Conservation (phyloP, 2,888 invertebrate species). For the Pseudococcus longispinus region DNA sequence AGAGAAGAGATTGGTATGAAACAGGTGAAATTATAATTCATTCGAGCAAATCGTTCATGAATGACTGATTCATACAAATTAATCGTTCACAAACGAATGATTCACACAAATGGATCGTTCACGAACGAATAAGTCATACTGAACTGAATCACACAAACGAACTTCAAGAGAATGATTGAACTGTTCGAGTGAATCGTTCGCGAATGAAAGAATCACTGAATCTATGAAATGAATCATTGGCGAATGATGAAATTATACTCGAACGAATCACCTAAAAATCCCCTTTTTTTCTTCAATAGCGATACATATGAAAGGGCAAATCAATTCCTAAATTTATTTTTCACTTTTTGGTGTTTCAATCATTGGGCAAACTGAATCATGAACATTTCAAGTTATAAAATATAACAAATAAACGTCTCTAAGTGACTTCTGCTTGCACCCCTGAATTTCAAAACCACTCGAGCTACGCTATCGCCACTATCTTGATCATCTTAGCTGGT, state of each 20-base stretch:
- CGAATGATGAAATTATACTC: neutral
- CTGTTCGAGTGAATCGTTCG: neutral
- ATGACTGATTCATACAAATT: neutral
- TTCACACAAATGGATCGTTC: neutral
- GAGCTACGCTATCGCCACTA: neutral
- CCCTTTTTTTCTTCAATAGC: no score
- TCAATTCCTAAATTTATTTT: no score
- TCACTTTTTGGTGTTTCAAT: no score
- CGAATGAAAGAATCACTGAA: neutral
- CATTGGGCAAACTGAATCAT: no score
- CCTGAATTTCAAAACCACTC: no score
- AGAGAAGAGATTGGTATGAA: no score
- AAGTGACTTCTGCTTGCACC: no score
- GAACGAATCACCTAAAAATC: neutral
- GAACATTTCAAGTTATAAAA: no score
- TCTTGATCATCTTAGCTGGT: neutral
- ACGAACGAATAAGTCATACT: neutral
- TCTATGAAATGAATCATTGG: neutral
- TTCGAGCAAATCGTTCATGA: neutral
- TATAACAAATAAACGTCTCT: no score
- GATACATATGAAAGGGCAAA: no score
- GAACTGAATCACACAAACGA: neutral
- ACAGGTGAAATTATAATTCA: no score
- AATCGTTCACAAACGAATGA: neutral
- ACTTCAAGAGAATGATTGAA: neutral